Evolutionary conservation across 1,140 invertebrate species (phyloP).

Genomic region (Trachelipus rathkii): DNA sequence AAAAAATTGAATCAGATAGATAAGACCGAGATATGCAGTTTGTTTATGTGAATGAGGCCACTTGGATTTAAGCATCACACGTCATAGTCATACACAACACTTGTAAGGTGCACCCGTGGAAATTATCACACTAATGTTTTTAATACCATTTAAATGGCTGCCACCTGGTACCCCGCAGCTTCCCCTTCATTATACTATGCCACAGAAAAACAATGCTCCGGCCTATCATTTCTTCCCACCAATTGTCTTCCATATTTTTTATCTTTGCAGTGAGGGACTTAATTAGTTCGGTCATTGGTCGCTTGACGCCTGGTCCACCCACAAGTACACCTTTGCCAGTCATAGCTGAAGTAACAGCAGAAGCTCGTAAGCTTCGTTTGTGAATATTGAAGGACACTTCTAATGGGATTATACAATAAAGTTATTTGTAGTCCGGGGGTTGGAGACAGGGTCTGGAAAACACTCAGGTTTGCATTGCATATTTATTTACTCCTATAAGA

Average conservation of each 20-base stretch:
- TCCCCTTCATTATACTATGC: too few species aligned
- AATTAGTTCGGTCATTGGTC: constrained; percentile 55
- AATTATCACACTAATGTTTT: too few species aligned
- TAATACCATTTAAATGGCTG: too few species aligned
- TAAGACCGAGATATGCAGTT: too few species aligned
- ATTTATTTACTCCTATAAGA: background rate
- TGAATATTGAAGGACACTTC: constrained; percentile 54
- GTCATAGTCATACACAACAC: too few species aligned
- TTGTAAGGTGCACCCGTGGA: too few species aligned
- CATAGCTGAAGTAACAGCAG: constrained; percentile 53
- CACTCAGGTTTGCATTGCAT: constrained; percentile 61
- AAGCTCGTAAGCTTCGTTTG: constrained; percentile 60
- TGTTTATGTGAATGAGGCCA: too few species aligned
- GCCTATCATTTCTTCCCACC: too few species aligned
- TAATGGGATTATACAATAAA: constrained; percentile 57
- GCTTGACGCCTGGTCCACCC: constrained; percentile 61
- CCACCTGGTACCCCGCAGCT: too few species aligned
- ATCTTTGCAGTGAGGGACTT: constrained; percentile 52
- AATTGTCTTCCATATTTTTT: background rate
- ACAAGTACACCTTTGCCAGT: constrained; percentile 57
- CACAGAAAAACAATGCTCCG: too few species aligned
- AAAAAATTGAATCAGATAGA: too few species aligned
- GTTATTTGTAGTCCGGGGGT: constrained; percentile 68
- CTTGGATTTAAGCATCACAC: too few species aligned
- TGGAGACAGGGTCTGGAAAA: constrained; percentile 78